Conservation (phyloP, 2,797 vertebrate species). For the Galaxias olidus region DNA sequence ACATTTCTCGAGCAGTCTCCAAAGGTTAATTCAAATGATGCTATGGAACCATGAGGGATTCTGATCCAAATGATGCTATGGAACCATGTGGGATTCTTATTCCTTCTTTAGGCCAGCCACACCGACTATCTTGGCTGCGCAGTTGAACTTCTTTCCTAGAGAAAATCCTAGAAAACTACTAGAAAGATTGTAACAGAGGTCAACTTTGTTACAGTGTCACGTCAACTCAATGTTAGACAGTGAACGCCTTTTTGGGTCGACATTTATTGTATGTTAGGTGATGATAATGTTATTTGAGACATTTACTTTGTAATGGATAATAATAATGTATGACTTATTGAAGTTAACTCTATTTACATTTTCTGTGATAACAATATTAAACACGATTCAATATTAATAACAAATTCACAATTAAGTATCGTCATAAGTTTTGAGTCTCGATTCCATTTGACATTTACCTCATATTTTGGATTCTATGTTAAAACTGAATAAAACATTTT, state of each 20-base stretch:
- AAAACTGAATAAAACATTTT: no score
- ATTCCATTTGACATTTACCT: no score
- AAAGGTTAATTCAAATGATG: constrained; percentile 36
- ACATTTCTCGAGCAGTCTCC: constrained; percentile 5
- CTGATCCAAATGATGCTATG: constrained; percentile 41
- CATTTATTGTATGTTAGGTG: not conserved
- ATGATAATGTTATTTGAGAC: not conserved
- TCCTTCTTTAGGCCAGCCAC: constrained; percentile 36
- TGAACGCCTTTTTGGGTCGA: not conserved
- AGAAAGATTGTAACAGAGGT: constrained; percentile 25
- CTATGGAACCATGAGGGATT: constrained; percentile 41
- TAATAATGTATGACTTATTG: not conserved
- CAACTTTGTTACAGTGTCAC: constrained; percentile 14
- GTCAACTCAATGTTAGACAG: not conserved
- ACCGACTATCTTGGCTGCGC: constrained; percentile 19
- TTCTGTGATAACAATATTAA: constrained; percentile 36
- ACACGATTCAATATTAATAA: no score
- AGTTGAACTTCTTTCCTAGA: constrained; percentile 23
- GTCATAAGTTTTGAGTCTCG: no score
- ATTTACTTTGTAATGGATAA: constrained; percentile 4
- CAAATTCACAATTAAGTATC: no score
- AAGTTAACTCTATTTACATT: constrained; percentile 15
- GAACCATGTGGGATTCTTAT: constrained; percentile 38
- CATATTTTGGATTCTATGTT: no score
- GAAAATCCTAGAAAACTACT: constrained; percentile 4